Base-by-base conservation (phyloP, 2,797 vertebrate genomes). In the Chrosomus eos region DNA sequence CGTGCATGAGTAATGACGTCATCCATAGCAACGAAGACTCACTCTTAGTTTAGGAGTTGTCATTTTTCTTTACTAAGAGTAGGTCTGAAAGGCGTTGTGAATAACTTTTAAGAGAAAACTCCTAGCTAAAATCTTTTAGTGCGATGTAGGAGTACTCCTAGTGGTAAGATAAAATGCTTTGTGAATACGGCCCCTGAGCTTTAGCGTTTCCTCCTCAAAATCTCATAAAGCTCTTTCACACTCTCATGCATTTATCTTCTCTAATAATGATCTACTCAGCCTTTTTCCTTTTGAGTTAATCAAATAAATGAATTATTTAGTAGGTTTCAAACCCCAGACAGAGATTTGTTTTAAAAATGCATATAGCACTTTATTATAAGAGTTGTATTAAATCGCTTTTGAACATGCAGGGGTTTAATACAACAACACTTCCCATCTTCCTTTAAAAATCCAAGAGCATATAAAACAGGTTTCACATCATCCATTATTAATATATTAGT, bases 241-340 rank as follows among this genome's bases (percentile, higher is more conserved):
- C 7, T 5, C 11, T 72, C 31, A 81, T 36, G 36, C 62, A 60
- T 62, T 40, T 43, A 31, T 60, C 16, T 16, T 31, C 14, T 48
- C 70, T 55, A 62, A 33, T 62, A 76, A 36, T 67, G 8, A 67
- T 55, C n/a, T 68, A 31, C 82, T 71, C 55, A n/a, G 26, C 18
- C 53, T 33, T 53, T 18, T 80, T 70, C 48, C 78, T 71, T 40
- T 43, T 6, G 18, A 82, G 51, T 62, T 60, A n/a, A 58, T 81
- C 53, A 77, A 62, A 77, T 77, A 60, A 28, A 71, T 81, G 2
- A 81, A 81, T 72, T 72, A 81, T 31, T 72, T 33, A 81, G n/a
- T 72, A 55, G 53, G 53, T 60, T 71, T 81, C 33, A 81, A 43
- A 60, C 26, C n/a, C 36, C 72, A 26, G 51, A 81, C 67, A 80